These are phyloP conservation scores for Hippoglossus stenolepis DNA, from an alignment of 2,113 vertebrate species.

Conservation along the genomic window DNA sequence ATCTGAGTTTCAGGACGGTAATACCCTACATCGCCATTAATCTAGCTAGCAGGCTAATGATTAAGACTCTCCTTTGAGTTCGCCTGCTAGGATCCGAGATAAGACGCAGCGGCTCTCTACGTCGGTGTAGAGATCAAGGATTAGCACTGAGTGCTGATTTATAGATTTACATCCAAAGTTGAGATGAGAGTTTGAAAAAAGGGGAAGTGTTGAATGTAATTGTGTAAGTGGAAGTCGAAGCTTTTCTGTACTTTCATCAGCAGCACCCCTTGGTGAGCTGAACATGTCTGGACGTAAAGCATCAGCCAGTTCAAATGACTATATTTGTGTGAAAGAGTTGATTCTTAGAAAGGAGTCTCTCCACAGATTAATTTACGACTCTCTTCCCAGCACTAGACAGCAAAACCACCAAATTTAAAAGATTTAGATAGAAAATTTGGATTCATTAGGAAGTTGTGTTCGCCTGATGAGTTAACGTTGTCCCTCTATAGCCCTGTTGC, in stretches of 20 bases:
- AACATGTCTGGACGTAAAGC: not conserved
- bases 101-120: slow-evolving; percentile 18
- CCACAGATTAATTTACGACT: too few relatives aligned
- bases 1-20: slow-evolving; percentile 52
- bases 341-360: too few relatives aligned
- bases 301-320: not conserved
- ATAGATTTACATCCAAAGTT: slow-evolving; percentile 32
- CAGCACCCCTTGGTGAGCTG: not conserved
- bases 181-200: not conserved
- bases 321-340: too few relatives aligned
- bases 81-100: slow-evolving; percentile 43
- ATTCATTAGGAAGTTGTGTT: too few relatives aligned
- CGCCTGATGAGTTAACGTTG: too few relatives aligned
- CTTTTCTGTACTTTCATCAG: not conserved
- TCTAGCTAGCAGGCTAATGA: slow-evolving; percentile 56
- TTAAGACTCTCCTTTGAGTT: slow-evolving; percentile 52
- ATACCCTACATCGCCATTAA: slow-evolving; percentile 48
- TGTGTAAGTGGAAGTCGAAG: slow-evolving; percentile 7
- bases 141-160: slow-evolving; percentile 22
- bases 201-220: slow-evolving; percentile 16
- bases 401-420: too few relatives aligned
- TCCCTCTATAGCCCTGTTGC: too few relatives aligned
- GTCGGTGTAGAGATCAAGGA: slow-evolving; percentile 38
- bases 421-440: too few relatives aligned
- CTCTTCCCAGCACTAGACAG: too few relatives aligned